A percentile compares a stretch with the other conserved stretches of the same genome.
Conservation (phyloP, 2,113 vertebrate species). For the Labeo catla region DNA sequence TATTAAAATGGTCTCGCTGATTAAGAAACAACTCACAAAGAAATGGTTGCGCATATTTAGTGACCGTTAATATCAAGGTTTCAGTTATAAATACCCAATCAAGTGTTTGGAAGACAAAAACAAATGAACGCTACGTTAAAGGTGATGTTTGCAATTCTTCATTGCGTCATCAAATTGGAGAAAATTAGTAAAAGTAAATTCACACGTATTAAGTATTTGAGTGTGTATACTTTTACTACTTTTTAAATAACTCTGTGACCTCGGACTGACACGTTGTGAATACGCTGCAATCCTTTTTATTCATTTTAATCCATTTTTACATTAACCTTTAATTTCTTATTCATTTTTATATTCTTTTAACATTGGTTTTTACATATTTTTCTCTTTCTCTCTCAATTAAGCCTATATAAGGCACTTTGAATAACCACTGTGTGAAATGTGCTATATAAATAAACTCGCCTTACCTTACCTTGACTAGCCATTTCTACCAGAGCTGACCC, state of each 20-base stretch:
- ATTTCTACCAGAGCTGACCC: not conserved
- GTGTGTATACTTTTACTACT: not conserved
- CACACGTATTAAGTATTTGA: not conserved
- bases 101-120: not conserved
- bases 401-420: not conserved
- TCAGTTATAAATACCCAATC: not conserved
- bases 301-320: not conserved
- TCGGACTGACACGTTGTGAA: not conserved
- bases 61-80: not conserved
- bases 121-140: not conserved
- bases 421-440: not conserved
- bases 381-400: not conserved
- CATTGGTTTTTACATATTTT: not conserved
- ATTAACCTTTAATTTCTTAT: not conserved
- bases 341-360: not conserved
- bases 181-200: not conserved
- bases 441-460: not conserved
- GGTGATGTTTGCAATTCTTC: not conserved
- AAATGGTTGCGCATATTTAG: not conserved
- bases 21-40: constrained; percentile 23
- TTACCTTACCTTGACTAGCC: not conserved
- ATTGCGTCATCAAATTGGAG: not conserved
- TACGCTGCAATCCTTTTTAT: not conserved
- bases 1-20: not conserved
- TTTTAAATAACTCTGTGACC: not conserved